A percentile compares a stretch with the other conserved stretches of the same genome.
Conservation (phyloP, 2,888 invertebrate species). For the Idaea biselata region DNA sequence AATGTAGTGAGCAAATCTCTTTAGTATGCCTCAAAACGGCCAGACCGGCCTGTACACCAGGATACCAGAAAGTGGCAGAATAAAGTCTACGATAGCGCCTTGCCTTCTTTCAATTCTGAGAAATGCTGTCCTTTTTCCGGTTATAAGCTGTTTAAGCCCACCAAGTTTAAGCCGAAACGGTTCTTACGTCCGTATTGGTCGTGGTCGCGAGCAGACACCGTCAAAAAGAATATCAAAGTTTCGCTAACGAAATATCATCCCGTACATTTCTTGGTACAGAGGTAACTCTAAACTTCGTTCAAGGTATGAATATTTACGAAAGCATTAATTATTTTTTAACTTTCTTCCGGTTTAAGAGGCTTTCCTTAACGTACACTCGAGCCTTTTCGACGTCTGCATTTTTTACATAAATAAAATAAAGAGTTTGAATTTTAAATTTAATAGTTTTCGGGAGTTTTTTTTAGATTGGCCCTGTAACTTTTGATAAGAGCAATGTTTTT, state of each 20-base stretch:
- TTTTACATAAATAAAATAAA: slow-evolving; percentile 8
- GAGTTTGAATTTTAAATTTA: slow-evolving; percentile 34
- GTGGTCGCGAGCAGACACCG: too few relatives aligned
- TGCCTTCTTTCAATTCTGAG: too few relatives aligned
- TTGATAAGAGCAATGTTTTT: not conserved
- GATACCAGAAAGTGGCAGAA: too few relatives aligned
- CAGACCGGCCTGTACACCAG: too few relatives aligned
- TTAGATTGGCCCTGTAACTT: not conserved
- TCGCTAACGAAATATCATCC: slow-evolving; percentile 8
- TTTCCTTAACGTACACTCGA: slow-evolving; percentile 62
- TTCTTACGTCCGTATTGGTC: too few relatives aligned
- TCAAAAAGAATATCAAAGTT: too few relatives aligned
- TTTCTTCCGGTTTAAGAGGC: slow-evolving; percentile 74
- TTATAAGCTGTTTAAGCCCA: too few relatives aligned
- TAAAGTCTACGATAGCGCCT: too few relatives aligned
- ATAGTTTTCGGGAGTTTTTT: not conserved
- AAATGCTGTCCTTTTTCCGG: too few relatives aligned
- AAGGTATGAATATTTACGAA: slow-evolving; percentile 82
- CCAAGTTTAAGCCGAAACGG: too few relatives aligned
- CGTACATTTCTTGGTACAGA: slow-evolving; percentile 45
- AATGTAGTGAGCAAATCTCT: too few relatives aligned
- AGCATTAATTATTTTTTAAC: slow-evolving; percentile 82
- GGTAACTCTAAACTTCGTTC: slow-evolving; percentile 74
- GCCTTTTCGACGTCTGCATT: slow-evolving; percentile 47
- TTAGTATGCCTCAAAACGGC: too few relatives aligned